Base-by-base conservation (phyloP, 1,140 invertebrate genomes). In the Brachionus koreanus region DNA sequence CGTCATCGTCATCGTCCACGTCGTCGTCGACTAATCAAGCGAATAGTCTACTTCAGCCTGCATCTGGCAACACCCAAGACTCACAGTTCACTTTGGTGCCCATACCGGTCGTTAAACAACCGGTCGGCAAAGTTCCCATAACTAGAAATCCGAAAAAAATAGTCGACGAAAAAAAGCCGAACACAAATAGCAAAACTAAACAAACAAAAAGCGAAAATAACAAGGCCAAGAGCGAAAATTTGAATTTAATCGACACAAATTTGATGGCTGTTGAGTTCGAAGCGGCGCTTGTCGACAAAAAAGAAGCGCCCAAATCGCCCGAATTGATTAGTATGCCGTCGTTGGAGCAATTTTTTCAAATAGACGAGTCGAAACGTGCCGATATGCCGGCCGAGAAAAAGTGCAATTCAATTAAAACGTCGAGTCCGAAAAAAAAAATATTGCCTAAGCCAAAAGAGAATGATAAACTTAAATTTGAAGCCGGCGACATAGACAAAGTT, bases 331-430 rank as follows among this genome's bases (percentile, higher is more conserved):
- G 76, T 23, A 79, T 79, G 76, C 76, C 76, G 7, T 43, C 76
- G 12, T 39, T 79, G 12, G 76, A 79, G 23, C 76, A 79, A 65
- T 79, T 79, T 61, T 79, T 79, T 65, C 19, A 57, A 33, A 29
- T 79, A 2, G 76, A 65, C 49, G 49, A 52, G 6, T 42, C 39
- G 0, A 52, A 52, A 52, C 46, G 5, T 0, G 3, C 0, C 46
- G 13, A 52, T n/a, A 57, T n/a, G 9, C 49, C n/a, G 19, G 19
- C 2, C 39, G 39, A 42, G 7, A 42, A 57, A 57, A n/a, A 65
- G n/a, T 37, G 25, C 13, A 0, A 33, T 5, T 9, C 23, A 29
- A 74, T 46, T n/a, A 46, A 19, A 19, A 25, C 42, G 3, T 74
- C 42, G 5, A 74, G 42, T 74, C 37, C 76, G 76, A 42, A 39